Base-by-base conservation (phyloP, 2,888 invertebrate genomes). In the Agonopterix arenella region DNA sequence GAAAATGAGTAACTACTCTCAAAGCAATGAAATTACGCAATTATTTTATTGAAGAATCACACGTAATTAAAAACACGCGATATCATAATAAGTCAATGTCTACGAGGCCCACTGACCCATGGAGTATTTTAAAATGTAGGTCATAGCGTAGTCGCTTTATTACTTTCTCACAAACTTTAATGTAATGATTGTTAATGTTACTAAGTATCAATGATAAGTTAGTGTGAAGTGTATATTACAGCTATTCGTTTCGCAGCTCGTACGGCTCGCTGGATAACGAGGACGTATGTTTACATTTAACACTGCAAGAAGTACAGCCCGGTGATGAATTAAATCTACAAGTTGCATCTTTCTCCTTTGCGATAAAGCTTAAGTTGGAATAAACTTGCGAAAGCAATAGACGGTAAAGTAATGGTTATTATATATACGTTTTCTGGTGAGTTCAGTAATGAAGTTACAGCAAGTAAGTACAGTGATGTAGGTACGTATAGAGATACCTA, bases 61-160 rank as follows among this genome's bases (percentile, higher is more conserved):
- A 50, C 57, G 58, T 60, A 59, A 70, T 72, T 68, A 70, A 57
- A 49, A 57, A 58, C 73, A 76, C 64, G 72, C 74, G 58, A 72
- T 44, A 45, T 11, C 16, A 46, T 50, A 46, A 42, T 46, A 44
- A 42, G 36, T 40, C 36, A 36, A 40, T 46, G 47, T 49, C 48
- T 44, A 8, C 13, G 51, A 42, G 54, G 53, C 52, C 54, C 58
- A 57, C 57, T 51, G 55, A 57, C 47, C 47, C 51, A 41, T 52
- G 48, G 49, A 40, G 40, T 28, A 40, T n/a, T 40, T 40, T 40
- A 40, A 28, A 28, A 28, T 28, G 5, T 28, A 28, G 28, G 28
- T 28, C 28, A 28, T 28, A 28, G 28, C 5, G 28, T 28, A 28
- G 28, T 1, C 36, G 45, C 42, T 44, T 46, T 48, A n/a, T 13